A percentile compares a stretch with the other conserved stretches of the same genome.
Conservation (phyloP, 2,113 vertebrate genomes). For the Zootoca vivipara region DNA sequence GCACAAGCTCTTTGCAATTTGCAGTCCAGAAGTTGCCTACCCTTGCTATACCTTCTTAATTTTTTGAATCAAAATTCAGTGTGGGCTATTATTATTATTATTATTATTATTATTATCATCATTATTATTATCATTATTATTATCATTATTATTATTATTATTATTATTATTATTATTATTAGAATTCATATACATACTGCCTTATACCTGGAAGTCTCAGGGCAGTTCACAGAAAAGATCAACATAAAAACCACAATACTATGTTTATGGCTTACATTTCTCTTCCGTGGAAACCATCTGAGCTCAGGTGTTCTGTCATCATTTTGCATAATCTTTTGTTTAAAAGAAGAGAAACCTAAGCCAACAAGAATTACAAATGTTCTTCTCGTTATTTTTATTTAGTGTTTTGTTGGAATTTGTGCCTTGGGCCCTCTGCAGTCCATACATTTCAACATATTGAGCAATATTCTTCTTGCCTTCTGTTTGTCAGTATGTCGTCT, state of each 20-base stretch:
- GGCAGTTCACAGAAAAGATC: no score
- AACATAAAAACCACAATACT: background rate
- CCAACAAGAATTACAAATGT: background rate
- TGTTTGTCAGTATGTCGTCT: slow-evolving; percentile 36
- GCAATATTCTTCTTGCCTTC: slow-evolving; percentile 47
- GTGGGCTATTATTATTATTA: background rate
- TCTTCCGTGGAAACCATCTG: background rate
- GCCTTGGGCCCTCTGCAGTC: background rate
- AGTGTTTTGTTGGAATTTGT: background rate
- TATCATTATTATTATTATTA: no score
- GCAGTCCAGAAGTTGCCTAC: no score
- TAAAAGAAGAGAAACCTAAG: background rate
- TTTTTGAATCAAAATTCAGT: background rate
- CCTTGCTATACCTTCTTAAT: background rate
- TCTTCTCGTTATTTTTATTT: background rate
- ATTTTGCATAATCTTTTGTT: background rate
- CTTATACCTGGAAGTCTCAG: no score
- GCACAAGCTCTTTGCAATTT: no score
- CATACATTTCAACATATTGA: slow-evolving; percentile 49
- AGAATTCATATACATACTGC: no score
- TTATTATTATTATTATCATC: no score
- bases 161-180: no score
- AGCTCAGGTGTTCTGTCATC: slow-evolving; percentile 12
- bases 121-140: no score
- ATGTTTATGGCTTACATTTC: slow-evolving; percentile 13